phyloP scores from a whole-genome alignment of 2,797 vertebrate species.

The Zalophus californianus region DNA sequence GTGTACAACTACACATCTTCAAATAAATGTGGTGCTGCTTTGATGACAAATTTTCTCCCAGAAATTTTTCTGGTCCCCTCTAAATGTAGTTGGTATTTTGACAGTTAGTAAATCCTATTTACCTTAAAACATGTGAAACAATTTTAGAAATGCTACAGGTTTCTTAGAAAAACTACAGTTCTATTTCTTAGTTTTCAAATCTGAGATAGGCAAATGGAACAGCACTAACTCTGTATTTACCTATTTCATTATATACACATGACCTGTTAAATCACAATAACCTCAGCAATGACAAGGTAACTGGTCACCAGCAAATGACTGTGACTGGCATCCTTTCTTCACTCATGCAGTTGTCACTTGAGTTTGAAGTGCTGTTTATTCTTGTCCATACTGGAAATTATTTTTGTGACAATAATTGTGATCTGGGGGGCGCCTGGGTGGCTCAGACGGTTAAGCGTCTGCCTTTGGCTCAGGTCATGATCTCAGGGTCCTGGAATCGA shows the following conservation, averaged over 20 bases:
- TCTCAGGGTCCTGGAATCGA: no score
- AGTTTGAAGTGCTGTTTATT: not conserved
- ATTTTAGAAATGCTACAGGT: not conserved
- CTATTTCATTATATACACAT: not conserved
- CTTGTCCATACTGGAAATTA: not conserved
- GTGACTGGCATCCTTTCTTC: not conserved
- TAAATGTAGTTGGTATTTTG: not conserved
- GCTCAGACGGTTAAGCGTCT: no score
- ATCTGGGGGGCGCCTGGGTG: not conserved
- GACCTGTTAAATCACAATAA: not conserved
- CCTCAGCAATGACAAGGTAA: not conserved
- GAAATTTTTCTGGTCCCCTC: not conserved
- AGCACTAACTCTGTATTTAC: not conserved
- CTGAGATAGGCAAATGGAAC: not conserved
- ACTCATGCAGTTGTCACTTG: not conserved
- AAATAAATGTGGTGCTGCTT: not conserved
- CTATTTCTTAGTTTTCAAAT: not conserved
- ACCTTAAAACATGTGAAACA: slow-evolving; percentile 7
- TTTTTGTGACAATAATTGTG: not conserved
- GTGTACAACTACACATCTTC: not conserved
- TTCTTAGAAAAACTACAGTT: not conserved
- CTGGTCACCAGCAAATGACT: not conserved
- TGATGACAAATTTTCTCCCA: not conserved
- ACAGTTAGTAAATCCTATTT: not conserved
- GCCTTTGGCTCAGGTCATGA: no score